Evolutionary conservation across 1,140 invertebrate genomes (phyloP).

Genomic region (Acromyrmex charruanus): DNA sequence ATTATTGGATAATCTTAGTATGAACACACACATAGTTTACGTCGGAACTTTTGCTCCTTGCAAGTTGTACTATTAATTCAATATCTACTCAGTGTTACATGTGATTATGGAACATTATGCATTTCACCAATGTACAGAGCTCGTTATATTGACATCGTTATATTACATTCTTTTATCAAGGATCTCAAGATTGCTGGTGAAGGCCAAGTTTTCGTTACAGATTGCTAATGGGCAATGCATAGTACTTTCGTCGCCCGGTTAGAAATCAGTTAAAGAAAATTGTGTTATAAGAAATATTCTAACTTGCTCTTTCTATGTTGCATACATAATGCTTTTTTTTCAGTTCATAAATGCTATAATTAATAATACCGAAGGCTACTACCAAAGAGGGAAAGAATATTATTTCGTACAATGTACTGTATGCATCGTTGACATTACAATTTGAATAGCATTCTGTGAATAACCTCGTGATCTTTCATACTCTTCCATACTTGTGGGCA

Average conservation of each 20-base stretch:
- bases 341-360: background rate
- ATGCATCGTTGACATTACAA: background rate
- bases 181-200: slow-evolving; percentile 27
- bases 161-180: slow-evolving; percentile 26
- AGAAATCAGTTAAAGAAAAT: slow-evolving; percentile 17
- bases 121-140: background rate
- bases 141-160: slow-evolving; percentile 24
- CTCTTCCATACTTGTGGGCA: background rate
- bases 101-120: slow-evolving; percentile 5
- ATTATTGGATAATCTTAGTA: background rate
- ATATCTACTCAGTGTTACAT: background rate
- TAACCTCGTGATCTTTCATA: slow-evolving; percentile 37
- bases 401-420: background rate
- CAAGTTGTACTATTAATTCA: background rate
- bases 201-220: background rate
- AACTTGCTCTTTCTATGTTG: background rate
- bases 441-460: slow-evolving; percentile 14
- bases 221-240: background rate
- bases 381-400: background rate
- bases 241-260: background rate
- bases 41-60: background rate
- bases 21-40: background rate
- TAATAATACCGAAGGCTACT: background rate
- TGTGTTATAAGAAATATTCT: background rate
- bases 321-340: background rate